A percentile compares a stretch with the other conserved stretches of the same genome.
Evolutionary conservation across 2,797 vertebrate genomes (phyloP).

Genomic region (Thamnophis elegans): DNA sequence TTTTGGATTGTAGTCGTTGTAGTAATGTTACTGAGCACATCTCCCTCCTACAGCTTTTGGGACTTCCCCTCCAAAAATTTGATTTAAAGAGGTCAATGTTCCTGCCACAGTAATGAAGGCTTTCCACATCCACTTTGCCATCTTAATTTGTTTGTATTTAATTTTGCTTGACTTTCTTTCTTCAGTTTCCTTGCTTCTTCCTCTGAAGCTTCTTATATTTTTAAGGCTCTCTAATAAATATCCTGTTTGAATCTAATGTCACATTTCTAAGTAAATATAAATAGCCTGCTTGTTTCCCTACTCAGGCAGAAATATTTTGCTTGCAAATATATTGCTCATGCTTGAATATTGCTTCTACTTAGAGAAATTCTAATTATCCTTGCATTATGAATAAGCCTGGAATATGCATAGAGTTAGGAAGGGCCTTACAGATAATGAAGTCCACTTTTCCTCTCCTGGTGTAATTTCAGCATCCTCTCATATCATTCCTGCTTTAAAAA

Average conservation of each 20-base stretch:
- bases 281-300: neutral
- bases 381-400: neutral
- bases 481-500: neutral
- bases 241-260: neutral
- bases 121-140: neutral
- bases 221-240: neutral
- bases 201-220: neutral
- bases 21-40: neutral
- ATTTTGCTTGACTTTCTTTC: neutral
- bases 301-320: neutral
- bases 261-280: neutral
- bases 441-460: neutral
- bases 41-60: neutral
- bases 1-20: neutral
- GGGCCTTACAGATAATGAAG: neutral
- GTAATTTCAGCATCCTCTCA: neutral
- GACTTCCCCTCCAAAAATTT: neutral
- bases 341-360: neutral
- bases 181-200: neutral
- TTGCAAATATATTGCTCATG: neutral
- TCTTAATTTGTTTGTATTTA: neutral
- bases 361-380: neutral
- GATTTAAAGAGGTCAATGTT: neutral
- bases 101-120: neutral
- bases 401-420: neutral